Evolutionary conservation across 2,888 invertebrate species (phyloP).

Genomic region (Aphidoletes aphidimyza): DNA sequence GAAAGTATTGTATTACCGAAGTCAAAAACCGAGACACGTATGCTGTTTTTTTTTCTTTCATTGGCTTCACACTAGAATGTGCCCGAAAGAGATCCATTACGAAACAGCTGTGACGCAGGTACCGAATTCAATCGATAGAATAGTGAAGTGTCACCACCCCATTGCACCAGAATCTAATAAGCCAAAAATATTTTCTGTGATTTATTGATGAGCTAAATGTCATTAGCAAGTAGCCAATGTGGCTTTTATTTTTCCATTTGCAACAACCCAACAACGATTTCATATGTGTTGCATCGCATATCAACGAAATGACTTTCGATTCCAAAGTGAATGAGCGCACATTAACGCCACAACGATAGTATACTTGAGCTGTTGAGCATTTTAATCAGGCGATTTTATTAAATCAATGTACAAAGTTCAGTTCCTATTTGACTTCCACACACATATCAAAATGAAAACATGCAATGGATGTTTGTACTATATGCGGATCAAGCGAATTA

Average conservation of each 20-base stretch:
- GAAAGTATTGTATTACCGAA: constrained; percentile 14
- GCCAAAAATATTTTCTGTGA: neutral
- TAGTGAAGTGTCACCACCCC: no score
- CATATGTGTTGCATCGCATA: no score
- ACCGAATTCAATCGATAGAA: no score
- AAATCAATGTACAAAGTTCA: constrained; percentile 11
- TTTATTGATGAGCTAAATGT: no score
- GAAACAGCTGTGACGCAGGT: constrained; percentile 16
- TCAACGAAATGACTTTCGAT: no score
- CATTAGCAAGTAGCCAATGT: no score
- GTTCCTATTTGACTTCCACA: neutral
- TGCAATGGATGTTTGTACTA: neutral
- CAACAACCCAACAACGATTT: neutral
- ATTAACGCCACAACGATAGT: no score
- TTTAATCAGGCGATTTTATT: neutral
- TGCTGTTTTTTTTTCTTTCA: neutral
- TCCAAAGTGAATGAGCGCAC: no score
- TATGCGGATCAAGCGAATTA: constrained; percentile 1
- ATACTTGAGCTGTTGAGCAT: neutral
- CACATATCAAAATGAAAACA: neutral
- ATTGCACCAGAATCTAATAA: neutral
- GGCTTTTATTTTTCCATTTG: no score
- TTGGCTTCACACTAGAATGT: neutral
- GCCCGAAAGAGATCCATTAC: neutral
- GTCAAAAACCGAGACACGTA: constrained; percentile 9